These are phyloP conservation scores for Turritopsis dohrnii DNA, from an alignment of 30 jellyfish, hydroid and myxozoan species.

Conservation along the genomic window DNA sequence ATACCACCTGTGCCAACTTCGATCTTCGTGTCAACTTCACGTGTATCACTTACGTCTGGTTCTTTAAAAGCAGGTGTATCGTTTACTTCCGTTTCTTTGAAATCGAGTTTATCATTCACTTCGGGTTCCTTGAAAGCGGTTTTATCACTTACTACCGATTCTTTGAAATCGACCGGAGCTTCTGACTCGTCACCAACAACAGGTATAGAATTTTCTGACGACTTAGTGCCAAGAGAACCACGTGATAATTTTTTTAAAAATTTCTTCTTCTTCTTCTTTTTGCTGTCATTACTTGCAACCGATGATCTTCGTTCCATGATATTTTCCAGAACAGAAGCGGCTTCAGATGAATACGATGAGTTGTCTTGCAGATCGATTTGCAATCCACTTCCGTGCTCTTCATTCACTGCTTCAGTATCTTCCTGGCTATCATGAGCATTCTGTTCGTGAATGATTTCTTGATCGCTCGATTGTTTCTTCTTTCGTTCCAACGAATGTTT, in stretches of 20 bases:
- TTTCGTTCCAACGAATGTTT: neutral
- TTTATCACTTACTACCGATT: neutral
- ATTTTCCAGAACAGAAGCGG: conserved; percentile 7
- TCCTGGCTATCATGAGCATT: neutral
- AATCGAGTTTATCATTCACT: neutral
- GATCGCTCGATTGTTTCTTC: neutral
- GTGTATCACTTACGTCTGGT: neutral
- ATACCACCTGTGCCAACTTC: neutral
- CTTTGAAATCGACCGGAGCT: neutral
- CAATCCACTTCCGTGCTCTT: neutral
- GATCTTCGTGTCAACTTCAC: neutral
- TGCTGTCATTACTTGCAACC: neutral
- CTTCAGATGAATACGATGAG: conserved; percentile 6
- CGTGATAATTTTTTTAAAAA: neutral
- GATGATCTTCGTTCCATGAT: conserved; percentile 18
- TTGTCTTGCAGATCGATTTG: neutral
- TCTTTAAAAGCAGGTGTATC: neutral
- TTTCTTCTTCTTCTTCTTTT: neutral
- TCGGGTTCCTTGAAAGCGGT: neutral
- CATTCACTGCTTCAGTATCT: neutral
- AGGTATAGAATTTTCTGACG: too few species aligned
- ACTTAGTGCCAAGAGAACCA: neutral
- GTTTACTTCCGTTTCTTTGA: neutral
- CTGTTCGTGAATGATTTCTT: neutral
- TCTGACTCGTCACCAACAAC: too few species aligned